phyloP scores from a whole-genome alignment of 2,113 vertebrate genomes.

The Ctenodactylus gundi region DNA sequence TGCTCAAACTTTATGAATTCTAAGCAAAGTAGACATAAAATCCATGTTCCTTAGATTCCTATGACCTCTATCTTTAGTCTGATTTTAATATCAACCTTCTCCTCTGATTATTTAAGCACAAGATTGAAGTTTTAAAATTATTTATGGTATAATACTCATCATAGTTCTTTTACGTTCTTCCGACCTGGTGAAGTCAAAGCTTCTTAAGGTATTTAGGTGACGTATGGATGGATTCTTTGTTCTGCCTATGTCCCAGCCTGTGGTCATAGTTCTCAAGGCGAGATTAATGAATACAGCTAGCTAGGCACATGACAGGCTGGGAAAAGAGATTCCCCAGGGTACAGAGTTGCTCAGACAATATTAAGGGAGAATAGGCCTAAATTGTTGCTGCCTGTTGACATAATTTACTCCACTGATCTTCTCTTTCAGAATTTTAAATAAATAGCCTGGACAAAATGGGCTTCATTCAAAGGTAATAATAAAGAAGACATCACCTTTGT shows the following conservation, averaged over 20 bases:
- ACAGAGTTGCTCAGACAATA: neutral
- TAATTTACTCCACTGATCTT: neutral
- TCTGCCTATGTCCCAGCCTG: neutral
- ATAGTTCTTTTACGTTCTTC: neutral
- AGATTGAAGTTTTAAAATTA: neutral
- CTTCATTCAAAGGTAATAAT: neutral
- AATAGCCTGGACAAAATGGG: neutral
- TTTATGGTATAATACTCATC: neutral
- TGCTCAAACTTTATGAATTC: neutral
- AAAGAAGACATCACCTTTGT: neutral
- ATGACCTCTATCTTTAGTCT: neutral
- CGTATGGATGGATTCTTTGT: neutral
- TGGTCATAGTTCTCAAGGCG: neutral
- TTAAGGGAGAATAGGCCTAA: neutral
- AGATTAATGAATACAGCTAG: neutral
- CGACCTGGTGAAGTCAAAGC: neutral
- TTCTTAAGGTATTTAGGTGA: neutral
- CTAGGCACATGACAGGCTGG: neutral
- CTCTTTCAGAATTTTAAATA: constrained; percentile 15
- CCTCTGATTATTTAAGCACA: neutral
- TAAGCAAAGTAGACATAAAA: neutral
- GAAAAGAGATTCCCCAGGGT: neutral
- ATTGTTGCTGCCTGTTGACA: neutral
- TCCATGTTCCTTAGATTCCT: neutral
- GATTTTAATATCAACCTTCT: neutral